phyloP scores from a whole-genome alignment of 2,797 vertebrate genomes.

The Gephyroberyx darwinii region DNA sequence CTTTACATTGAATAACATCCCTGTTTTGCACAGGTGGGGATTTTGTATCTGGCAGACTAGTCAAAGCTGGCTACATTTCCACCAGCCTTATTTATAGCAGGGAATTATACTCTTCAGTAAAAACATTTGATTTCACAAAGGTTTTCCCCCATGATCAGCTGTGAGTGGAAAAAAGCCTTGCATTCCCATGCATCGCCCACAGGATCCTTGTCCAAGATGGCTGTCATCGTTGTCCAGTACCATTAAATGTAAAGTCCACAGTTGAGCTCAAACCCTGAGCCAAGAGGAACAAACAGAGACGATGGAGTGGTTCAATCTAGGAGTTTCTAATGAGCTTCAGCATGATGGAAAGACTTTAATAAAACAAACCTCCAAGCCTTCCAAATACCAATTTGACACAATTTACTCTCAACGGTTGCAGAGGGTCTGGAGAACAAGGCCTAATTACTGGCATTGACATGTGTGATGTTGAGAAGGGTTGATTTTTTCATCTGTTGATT shows the following conservation, averaged over 20 bases:
- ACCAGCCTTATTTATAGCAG: slow-evolving; percentile 42
- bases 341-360: slow-evolving; percentile 55
- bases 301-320: slow-evolving; percentile 41
- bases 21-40: slow-evolving; percentile 64
- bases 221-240: slow-evolving; percentile 54
- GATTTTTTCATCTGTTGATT: slow-evolving; percentile 19
- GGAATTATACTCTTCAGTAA: slow-evolving; percentile 50
- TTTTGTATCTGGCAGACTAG: slow-evolving; percentile 41
- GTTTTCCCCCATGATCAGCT: slow-evolving; percentile 42
- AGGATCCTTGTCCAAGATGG: slow-evolving; percentile 32
- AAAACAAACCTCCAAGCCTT: slow-evolving; percentile 58
- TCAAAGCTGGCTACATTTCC: slow-evolving; percentile 64
- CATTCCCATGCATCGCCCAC: slow-evolving; percentile 32
- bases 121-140: slow-evolving; percentile 47
- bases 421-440: slow-evolving; percentile 48
- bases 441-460: slow-evolving; percentile 53
- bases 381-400: slow-evolving; percentile 60
- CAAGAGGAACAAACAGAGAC: slow-evolving; percentile 68
- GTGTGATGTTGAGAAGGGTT: slow-evolving; percentile 19
- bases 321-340: slow-evolving; percentile 59
- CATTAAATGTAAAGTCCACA: slow-evolving; percentile 50
- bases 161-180: slow-evolving; percentile 48
- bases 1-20: slow-evolving; percentile 57
- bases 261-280: slow-evolving; percentile 32
- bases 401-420: slow-evolving; percentile 42